Percentiles rank a stretch among this genome's conserved stretches.
Evolutionary conservation across 2,888 invertebrate species (phyloP).

Genomic region (Leptopterna dolabrata): DNA sequence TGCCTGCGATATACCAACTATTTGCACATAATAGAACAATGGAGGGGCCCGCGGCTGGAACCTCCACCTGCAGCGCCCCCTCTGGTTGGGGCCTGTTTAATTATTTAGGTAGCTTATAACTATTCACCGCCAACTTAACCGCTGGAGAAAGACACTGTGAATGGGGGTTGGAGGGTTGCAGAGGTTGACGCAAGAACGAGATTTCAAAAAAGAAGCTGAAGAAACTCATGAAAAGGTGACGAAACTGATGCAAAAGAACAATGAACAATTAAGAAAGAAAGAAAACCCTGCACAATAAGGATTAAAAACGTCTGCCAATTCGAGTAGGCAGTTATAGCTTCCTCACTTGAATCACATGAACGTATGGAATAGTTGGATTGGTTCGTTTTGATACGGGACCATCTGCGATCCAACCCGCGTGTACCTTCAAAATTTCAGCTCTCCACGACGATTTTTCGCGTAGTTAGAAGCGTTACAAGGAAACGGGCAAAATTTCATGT

Average conservation of each 20-base stretch:
- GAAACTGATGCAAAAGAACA: neutral
- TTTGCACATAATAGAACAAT: slow-evolving; percentile 58
- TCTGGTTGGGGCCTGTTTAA: slow-evolving; percentile 36
- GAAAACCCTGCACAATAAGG: no score
- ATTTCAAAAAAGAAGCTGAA: neutral
- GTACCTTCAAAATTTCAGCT: no score
- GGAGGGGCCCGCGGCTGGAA: slow-evolving; percentile 30
- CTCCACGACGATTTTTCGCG: no score
- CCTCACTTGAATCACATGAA: no score
- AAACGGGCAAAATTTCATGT: no score
- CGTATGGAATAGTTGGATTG: no score
- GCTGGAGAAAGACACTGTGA: neutral
- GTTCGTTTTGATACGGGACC: no score
- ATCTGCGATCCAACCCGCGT: no score
- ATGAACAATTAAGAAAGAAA: neutral
- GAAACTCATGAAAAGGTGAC: neutral
- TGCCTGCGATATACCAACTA: slow-evolving; percentile 35
- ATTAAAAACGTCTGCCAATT: no score
- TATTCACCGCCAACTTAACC: slow-evolving; percentile 5
- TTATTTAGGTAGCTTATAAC: slow-evolving; percentile 44
- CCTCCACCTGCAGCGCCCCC: slow-evolving; percentile 22
- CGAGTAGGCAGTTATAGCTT: no score
- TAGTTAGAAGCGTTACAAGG: no score
- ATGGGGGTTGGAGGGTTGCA: neutral
- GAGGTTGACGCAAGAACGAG: neutral